phyloP scores from a whole-genome alignment of 2,888 invertebrate genomes.

The Agriopis marginaria region DNA sequence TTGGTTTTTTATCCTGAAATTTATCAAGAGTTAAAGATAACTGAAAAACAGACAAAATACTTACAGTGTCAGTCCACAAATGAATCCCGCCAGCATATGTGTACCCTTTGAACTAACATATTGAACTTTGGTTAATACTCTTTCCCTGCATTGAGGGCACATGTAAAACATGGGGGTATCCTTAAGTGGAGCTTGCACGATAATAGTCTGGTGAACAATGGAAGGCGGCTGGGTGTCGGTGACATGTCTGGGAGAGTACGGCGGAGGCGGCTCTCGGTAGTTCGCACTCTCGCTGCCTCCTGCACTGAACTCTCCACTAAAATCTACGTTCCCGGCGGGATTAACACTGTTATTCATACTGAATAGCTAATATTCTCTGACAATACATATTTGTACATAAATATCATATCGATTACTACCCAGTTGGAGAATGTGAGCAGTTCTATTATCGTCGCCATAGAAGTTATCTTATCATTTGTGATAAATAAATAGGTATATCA shows the following conservation, averaged over 20 bases:
- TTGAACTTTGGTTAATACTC: constrained; percentile 69
- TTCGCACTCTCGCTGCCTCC: constrained; percentile 49
- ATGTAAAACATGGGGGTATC: constrained; percentile 62
- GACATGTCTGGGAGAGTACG: constrained; percentile 57
- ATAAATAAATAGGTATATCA: constrained; percentile 52
- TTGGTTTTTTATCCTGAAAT: too few relatives aligned
- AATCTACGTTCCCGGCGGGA: constrained; percentile 46
- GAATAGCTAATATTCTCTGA: constrained; percentile 39
- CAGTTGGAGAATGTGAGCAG: constrained; percentile 48
- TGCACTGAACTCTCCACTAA: constrained; percentile 33
- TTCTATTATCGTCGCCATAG: constrained; percentile 51
- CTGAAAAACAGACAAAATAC: constrained; percentile 42
- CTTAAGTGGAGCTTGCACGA: constrained; percentile 65
- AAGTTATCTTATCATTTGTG: constrained; percentile 64
- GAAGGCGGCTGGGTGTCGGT: constrained; percentile 53
- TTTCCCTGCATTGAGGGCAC: constrained; percentile 70
- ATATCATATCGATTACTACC: constrained; percentile 56
- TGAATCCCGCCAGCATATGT: constrained; percentile 77
- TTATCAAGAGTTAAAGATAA: too few relatives aligned
- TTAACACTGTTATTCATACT: constrained; percentile 58
- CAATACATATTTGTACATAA: constrained; percentile 41
- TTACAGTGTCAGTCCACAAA: constrained; percentile 78
- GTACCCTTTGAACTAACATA: constrained; percentile 74
- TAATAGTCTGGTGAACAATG: constrained; percentile 63
- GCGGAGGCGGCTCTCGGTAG: constrained; percentile 68